A percentile compares a stretch with the other conserved stretches of the same genome.
Conservation (phyloP, 2,113 vertebrate genomes). For the Cygnus atratus region DNA sequence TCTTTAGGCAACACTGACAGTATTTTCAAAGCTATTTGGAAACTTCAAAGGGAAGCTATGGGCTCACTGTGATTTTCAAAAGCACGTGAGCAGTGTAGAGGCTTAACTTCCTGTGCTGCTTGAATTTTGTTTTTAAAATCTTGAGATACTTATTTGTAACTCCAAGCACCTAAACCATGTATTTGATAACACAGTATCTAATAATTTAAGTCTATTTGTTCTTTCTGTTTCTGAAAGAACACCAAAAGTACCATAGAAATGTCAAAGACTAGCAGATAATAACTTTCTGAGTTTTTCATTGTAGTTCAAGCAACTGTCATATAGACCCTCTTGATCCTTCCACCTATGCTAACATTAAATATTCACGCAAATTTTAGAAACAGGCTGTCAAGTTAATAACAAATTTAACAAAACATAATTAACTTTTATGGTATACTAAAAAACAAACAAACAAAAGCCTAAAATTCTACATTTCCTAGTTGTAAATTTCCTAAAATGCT, state of each 20-base stretch:
- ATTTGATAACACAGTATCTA: not conserved
- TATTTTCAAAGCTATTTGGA: not conserved
- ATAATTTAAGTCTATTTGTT: not conserved
- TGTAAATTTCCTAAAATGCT: constrained; percentile 19
- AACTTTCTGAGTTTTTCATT: not conserved
- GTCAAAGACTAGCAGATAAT: not conserved
- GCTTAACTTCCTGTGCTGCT: not conserved
- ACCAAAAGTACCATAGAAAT: not conserved
- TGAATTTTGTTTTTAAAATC: not conserved
- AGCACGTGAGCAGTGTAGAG: not conserved
- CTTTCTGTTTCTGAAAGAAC: not conserved
- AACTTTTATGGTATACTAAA: constrained; percentile 28
- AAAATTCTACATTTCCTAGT: constrained; percentile 44
- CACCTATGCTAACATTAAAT: not conserved
- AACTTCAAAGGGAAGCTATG: not conserved
- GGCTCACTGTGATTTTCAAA: not conserved
- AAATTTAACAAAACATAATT: constrained; percentile 34
- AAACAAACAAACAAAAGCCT: not conserved
- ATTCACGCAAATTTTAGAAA: constrained; percentile 2
- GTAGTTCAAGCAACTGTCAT: not conserved
- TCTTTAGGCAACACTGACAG: not conserved
- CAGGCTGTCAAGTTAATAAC: not conserved
- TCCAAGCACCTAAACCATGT: not conserved
- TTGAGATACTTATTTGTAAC: not conserved
- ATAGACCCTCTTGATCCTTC: not conserved